Conservation (phyloP, 2,888 invertebrate genomes). For the Mesorhabditis sp. region DNA sequence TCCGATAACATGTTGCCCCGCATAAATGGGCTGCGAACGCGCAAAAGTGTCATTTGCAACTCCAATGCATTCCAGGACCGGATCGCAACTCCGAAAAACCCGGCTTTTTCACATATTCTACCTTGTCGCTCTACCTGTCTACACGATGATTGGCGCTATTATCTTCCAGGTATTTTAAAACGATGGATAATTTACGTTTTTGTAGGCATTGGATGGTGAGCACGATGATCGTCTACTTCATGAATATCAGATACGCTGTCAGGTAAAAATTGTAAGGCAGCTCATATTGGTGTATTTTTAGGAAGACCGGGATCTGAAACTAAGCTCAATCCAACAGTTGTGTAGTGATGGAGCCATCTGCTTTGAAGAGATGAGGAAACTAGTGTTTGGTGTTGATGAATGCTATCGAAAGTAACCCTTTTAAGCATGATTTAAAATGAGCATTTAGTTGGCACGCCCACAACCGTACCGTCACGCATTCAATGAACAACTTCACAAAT, state of each 20-base stretch:
- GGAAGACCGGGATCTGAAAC: constrained; percentile 5
- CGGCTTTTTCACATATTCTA: constrained; percentile 44
- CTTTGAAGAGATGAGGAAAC: constrained; percentile 24
- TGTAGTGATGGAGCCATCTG: constrained; percentile 16
- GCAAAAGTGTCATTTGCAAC: too few species aligned
- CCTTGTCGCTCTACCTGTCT: constrained; percentile 37
- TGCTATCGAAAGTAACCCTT: constrained; percentile 28
- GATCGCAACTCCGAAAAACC: constrained; percentile 24
- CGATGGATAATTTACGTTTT: background rate
- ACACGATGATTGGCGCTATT: constrained; percentile 44
- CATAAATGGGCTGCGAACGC: too few species aligned
- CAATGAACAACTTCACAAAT: constrained; percentile 46
- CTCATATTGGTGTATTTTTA: background rate
- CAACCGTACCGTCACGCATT: constrained; percentile 36
- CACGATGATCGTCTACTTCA: constrained; percentile 34
- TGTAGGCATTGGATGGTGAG: constrained; percentile 45
- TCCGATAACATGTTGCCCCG: too few species aligned
- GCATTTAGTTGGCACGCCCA: constrained; percentile 31
- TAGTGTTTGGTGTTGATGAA: constrained; percentile 24
- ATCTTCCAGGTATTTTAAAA: constrained; percentile 33
- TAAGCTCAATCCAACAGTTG: background rate
- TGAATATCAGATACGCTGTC: constrained; percentile 21
- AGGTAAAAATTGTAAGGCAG: constrained; percentile 23
- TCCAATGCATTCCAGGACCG: constrained; percentile 5
- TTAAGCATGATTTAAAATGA: background rate